Percentiles rank a stretch among this genome's conserved stretches.
Evolutionary conservation across 1,140 invertebrate genomes (phyloP).

Genomic region (Ditylenchus dipsaci): DNA sequence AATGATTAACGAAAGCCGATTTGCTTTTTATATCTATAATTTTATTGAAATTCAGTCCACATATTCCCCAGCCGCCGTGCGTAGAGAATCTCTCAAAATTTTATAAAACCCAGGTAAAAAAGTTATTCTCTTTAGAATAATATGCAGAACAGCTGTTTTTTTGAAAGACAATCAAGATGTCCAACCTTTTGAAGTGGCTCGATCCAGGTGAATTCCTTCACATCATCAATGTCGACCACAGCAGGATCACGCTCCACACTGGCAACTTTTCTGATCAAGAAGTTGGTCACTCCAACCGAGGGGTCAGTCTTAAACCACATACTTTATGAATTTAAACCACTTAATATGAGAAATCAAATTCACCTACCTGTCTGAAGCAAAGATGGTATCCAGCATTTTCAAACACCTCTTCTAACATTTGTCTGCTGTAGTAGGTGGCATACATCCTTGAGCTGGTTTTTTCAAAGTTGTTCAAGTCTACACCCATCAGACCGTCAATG

Average conservation of each 20-base stretch:
- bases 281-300: conserved; percentile 41
- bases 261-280: conserved; percentile 47
- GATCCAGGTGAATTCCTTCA: conserved; percentile 69
- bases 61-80: no score
- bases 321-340: no score
- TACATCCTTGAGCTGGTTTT: conserved; percentile 30
- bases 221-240: conserved; percentile 59
- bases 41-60: no score
- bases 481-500: conserved; percentile 65
- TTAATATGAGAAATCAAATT: no score
- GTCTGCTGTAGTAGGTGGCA: conserved; percentile 54
- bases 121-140: no score
- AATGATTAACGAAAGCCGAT: no score
- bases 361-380: conserved; percentile 45
- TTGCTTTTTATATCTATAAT: no score
- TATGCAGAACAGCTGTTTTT: not conserved
- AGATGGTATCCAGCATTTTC: conserved; percentile 58
- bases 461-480: conserved; percentile 59
- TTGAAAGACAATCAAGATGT: not conserved
- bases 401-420: conserved; percentile 59
- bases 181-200: conserved; percentile 61
- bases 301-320: conserved; percentile 37
- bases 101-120: no score
- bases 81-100: no score
- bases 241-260: conserved; percentile 44